Percentiles rank a stretch among this genome's conserved stretches.
Conservation (phyloP, 2,797 vertebrate species). For the Clangula hyemalis region DNA sequence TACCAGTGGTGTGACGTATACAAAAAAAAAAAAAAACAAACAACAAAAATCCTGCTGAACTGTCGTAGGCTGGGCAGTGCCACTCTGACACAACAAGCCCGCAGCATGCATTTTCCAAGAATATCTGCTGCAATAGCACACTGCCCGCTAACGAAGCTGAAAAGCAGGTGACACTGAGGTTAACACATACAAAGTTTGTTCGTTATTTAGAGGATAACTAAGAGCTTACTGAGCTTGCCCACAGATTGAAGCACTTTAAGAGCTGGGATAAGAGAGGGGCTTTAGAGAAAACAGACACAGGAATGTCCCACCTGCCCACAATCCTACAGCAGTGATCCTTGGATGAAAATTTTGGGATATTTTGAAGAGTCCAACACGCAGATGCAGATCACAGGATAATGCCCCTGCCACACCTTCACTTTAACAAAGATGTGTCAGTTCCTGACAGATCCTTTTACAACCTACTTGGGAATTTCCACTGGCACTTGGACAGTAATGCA, state of each 20-base stretch:
- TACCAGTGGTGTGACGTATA: not conserved
- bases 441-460: not conserved
- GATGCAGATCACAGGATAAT: accelerated
- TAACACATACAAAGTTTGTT: not conserved
- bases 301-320: not conserved
- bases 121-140: not conserved
- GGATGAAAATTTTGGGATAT: not conserved
- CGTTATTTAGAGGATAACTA: not conserved
- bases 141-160: not conserved
- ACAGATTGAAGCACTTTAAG: not conserved
- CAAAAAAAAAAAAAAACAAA: not conserved
- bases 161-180: not conserved
- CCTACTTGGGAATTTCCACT: slow-evolving; percentile 2
- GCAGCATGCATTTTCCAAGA: not conserved
- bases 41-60: not conserved
- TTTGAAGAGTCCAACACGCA: not conserved
- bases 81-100: not conserved
- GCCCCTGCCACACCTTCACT: not conserved
- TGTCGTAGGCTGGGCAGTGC: accelerated
- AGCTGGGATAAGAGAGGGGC: not conserved
- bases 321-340: not conserved
- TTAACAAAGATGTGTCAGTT: not conserved
- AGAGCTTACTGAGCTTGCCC: not conserved
- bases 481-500: not conserved
- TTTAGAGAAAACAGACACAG: not conserved